Evolutionary conservation across 1,140 invertebrate species (phyloP), one percentile per base, ranked within the genome.

Genomic region (Drosophila chauvacae): DNA sequence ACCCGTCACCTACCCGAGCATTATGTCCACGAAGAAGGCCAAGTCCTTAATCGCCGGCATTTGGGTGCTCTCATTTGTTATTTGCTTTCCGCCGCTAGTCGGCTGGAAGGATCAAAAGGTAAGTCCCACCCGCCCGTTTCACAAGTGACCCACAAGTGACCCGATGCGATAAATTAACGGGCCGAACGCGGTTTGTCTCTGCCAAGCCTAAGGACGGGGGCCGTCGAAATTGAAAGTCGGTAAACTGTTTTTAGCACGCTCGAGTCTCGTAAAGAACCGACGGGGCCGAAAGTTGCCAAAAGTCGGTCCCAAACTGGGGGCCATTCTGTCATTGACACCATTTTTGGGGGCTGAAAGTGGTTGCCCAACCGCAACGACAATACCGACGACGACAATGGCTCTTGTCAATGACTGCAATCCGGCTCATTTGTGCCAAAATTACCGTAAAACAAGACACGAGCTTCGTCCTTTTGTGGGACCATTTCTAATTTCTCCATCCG

Each of bases 1-100:
- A 45, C 98, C 98, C 1, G 96, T 99, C 58, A 96, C 95, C 82
- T 99, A 99, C 93, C 97, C 98, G 2, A 96, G 96, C 93, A 96
- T 98, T 77, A 98, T 98, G 97, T 98, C 98, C 62, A 95, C 96
- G 65, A 96, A 95, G 77, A 93, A 97, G 77, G 98, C 98, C 1
- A 98, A 97, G 90, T 93, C 97, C 18, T 94, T 99, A 69, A 98
- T 99, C 20, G 97, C 96, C 44, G 95, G 95, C 7, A 96, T 99
- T 7, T 99, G 98, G 98, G 95, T 98, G 51, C 94, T 99, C 39
- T 98, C 97, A 57, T 98, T 99, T 88, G 96, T 99, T 78, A 98
- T 99, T 65, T 99, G 98, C 93, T 98, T 99, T 91, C 98, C 98
- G 35, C 98, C 98, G 7, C 93, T 99, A 39, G 97, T 99, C 23